Percentiles rank a stretch among this genome's conserved stretches.
Conservation (phyloP, 2,113 vertebrate genomes). For the Cisticola juncidis region DNA sequence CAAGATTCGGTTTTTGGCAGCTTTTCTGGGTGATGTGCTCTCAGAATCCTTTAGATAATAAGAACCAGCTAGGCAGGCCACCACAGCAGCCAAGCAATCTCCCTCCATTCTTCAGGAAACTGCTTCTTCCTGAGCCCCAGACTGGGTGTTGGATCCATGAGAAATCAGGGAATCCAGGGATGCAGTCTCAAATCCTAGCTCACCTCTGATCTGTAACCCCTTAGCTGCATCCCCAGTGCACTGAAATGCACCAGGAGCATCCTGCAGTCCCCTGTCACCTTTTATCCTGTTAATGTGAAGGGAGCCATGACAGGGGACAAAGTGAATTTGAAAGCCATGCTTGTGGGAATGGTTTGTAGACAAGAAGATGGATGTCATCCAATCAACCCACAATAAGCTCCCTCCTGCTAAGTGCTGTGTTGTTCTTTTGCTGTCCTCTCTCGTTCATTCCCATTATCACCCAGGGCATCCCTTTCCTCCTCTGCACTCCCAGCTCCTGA, state of each 20-base stretch:
- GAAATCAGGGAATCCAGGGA: not conserved
- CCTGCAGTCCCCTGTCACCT: not conserved
- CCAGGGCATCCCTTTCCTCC: not conserved
- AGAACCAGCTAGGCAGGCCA: not conserved
- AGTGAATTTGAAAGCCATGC: not conserved
- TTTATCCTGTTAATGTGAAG: not conserved
- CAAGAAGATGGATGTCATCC: constrained; percentile 39
- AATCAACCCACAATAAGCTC: not conserved
- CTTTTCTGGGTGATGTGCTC: not conserved
- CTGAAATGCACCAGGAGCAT: not conserved
- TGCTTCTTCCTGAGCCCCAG: not conserved
- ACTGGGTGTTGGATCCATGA: not conserved
- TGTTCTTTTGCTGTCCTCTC: not conserved
- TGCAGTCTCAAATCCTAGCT: not conserved
- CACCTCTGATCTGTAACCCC: not conserved
- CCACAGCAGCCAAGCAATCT: not conserved
- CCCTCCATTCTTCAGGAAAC: not conserved
- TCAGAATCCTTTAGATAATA: not conserved
- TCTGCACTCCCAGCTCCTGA: not conserved
- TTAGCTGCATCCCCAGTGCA: not conserved
- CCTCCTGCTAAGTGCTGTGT: not conserved
- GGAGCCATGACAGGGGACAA: not conserved
- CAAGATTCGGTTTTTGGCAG: rapidly evolving
- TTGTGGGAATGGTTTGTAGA: constrained; percentile 16
- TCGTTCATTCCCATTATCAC: not conserved